Evolutionary conservation across 2,797 vertebrate species (phyloP).

Genomic region (Betta splendens): DNA sequence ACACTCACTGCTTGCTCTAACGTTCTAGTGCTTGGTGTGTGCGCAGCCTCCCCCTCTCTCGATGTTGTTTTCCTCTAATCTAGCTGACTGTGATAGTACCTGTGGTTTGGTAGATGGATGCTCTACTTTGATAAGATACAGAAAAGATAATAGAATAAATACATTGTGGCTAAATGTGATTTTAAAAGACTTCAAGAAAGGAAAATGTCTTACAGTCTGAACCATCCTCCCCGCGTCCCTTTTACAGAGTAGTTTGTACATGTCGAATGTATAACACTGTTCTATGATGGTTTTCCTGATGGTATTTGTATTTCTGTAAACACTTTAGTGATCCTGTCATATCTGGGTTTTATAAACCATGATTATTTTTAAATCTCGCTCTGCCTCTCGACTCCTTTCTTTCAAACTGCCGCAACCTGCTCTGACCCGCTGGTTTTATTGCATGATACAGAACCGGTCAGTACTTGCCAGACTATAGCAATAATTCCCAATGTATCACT

Average conservation of each 20-base stretch:
- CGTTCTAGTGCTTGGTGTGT: constrained; percentile 77
- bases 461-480: too few species aligned
- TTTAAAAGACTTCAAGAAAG: constrained; percentile 71
- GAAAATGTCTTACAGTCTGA: constrained; percentile 72
- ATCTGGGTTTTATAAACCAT: constrained; percentile 91
- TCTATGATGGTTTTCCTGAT: constrained; percentile 83
- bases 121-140: constrained; percentile 81
- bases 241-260: constrained; percentile 84
- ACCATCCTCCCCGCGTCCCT: constrained; percentile 54
- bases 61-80: constrained; percentile 86
- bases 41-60: constrained; percentile 71
- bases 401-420: neutral
- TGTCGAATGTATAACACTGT: constrained; percentile 81
- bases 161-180: constrained; percentile 82
- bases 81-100: constrained; percentile 88
- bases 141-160: constrained; percentile 79
- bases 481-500: too few species aligned
- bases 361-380: constrained; percentile 85
- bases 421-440: neutral
- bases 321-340: constrained; percentile 88
- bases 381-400: constrained; percentile 66
- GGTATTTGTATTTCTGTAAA: constrained; percentile 87
- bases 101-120: constrained; percentile 94
- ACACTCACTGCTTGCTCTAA: constrained; percentile 70
- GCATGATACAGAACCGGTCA: too few species aligned